Conservation (phyloP, 2,797 vertebrate species). For the Anguilla pacifica region DNA sequence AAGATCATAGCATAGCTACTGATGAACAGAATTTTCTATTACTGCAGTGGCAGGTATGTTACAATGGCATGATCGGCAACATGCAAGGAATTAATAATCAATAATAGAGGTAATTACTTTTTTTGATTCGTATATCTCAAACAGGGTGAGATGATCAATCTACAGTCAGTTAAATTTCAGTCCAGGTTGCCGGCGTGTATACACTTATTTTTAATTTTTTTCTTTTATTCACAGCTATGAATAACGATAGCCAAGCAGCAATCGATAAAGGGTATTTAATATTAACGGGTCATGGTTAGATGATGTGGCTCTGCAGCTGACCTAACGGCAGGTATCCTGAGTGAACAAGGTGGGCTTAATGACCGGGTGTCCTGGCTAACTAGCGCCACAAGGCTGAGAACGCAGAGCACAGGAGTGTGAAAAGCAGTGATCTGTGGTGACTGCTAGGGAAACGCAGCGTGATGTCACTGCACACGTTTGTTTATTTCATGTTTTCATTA, state of each 20-base stretch:
- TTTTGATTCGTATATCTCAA: background rate
- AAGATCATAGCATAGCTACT: too few species aligned
- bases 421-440: background rate
- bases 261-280: constrained; percentile 8
- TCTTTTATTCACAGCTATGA: background rate
- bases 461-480: background rate
- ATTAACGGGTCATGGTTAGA: constrained; percentile 14
- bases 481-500: background rate
- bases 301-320: background rate
- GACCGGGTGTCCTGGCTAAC: background rate
- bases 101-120: background rate
- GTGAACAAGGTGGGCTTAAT: background rate
- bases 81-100: background rate
- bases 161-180: background rate
- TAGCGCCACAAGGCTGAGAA: background rate
- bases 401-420: background rate
- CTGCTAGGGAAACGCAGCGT: background rate
- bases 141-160: background rate
- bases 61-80: background rate
- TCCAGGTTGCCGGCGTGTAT: background rate
- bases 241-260: background rate
- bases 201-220: background rate
- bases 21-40: too few species aligned
- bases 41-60: background rate
- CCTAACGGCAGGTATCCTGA: background rate